Conservation (phyloP, 2,113 vertebrate genomes). For the Dinomys branickii region DNA sequence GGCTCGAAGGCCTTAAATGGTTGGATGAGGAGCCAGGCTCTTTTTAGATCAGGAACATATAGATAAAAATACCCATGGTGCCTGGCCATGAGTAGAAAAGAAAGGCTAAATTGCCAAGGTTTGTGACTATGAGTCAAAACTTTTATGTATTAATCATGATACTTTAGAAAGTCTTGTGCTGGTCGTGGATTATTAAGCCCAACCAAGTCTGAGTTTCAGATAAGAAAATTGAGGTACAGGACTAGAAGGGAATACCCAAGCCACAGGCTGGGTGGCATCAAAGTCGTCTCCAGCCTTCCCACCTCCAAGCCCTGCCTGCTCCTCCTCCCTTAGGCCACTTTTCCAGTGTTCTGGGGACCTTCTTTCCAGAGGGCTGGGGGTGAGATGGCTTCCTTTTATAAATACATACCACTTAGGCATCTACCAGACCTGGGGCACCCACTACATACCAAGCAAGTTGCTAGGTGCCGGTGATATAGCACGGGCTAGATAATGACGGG, state of each 20-base stretch:
- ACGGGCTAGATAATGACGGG: not conserved
- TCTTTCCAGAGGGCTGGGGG: not conserved
- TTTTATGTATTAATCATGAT: conserved; percentile 46
- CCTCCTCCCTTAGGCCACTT: not conserved
- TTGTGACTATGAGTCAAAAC: conserved; percentile 56
- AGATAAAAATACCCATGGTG: conserved; percentile 76
- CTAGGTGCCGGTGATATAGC: not conserved
- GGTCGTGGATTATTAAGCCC: not conserved
- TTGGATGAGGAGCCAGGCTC: conserved; percentile 73
- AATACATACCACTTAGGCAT: not conserved
- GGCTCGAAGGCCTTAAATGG: conserved; percentile 69
- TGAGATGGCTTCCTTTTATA: not conserved
- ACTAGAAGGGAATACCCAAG: not conserved
- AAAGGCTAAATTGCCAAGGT: conserved; percentile 38
- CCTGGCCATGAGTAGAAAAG: conserved; percentile 55
- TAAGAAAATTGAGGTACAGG: not conserved
- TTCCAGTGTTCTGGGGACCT: not conserved
- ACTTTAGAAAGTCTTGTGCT: conserved; percentile 49
- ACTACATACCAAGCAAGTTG: not conserved
- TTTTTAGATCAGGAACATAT: conserved; percentile 69
- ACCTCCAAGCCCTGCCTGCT: not conserved
- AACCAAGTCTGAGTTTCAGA: conserved; percentile 6
- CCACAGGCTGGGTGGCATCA: not conserved
- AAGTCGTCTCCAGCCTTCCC: not conserved
- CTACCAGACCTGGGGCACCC: not conserved